Base-by-base conservation (phyloP, 2,113 vertebrate genomes). In the Centropus bengalensis region DNA sequence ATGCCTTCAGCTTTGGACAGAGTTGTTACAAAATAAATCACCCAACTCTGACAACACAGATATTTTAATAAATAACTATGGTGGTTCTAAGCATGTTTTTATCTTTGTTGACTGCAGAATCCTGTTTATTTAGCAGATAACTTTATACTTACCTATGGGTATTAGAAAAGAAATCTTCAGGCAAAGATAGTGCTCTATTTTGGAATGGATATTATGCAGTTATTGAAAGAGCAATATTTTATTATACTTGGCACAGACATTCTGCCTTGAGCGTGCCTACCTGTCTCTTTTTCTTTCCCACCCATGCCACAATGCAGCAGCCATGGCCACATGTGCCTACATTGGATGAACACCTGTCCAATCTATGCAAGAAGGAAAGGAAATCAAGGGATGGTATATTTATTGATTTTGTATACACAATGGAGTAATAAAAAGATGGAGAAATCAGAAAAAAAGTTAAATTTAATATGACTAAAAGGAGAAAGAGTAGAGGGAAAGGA, bases 111-210 rank as follows among this genome's bases (percentile, higher is more conserved):
- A 51, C 33, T 54, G 40, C 17, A 62, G 36, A 93, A 74, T 92
- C n/a, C 17, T 74, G 38, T 80, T 90, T 90, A 55, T 88, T 95
- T 83, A 86, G 38, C 33, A 56, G 28, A 47, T 81, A 1, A 45
- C 20, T 91, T 94, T 86, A 67, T 63, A 55, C 51, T 78, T 80
- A 81, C 42, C 51, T 63, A 33, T 2, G 0, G 28, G 73, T 81
- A 59, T 86, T 96, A 78, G 68, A 90, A 88, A 86, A 83, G 12
- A 94, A 93, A 59, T 83, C 56, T 81, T 88, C 71, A 90, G 76
- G 64, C 36, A 63, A 80, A 78, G 32, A 64, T 33, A 56, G 21
- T 78, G 47, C 60, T 89, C 32, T 70, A 1, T 81, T 83, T 91
- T 93, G 47, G 56, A 71, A 77, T 81, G 28, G 38, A 64, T 90